Evolutionary conservation across 2,797 vertebrate genomes (phyloP).

Genomic region (Mus caroli): DNA sequence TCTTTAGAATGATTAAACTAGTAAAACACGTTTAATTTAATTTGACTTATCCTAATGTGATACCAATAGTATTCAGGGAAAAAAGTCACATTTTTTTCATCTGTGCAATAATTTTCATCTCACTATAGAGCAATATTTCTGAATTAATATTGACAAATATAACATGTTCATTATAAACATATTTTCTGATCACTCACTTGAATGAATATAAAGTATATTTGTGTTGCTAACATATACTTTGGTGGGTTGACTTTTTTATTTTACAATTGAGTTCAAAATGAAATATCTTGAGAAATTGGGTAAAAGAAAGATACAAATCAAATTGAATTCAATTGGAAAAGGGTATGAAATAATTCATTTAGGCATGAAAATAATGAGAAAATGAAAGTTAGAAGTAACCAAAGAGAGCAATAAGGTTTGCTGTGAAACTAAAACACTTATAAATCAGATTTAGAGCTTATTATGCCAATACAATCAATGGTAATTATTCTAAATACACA

Average conservation of each 20-base stretch:
- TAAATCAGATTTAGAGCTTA: constrained; percentile 12
- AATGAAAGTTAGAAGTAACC: constrained; percentile 2
- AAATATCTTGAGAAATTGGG: constrained; percentile 71
- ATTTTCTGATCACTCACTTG: constrained; percentile 23
- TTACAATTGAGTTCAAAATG: constrained; percentile 34
- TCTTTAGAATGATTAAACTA: background rate
- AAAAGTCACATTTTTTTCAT: background rate
- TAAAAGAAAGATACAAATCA: constrained; percentile 66
- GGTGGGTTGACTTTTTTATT: constrained; percentile 45
- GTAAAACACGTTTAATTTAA: background rate
- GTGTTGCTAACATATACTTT: constrained; percentile 50
- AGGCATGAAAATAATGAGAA: constrained; percentile 70
- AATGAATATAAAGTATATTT: constrained; percentile 39
- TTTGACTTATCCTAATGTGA: background rate
- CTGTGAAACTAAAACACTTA: constrained; percentile 20
- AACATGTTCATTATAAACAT: background rate
- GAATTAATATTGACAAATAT: background rate
- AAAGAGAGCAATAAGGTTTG: background rate
- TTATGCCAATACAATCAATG: background rate
- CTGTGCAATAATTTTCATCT: constrained; percentile 11
- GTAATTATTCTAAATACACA: constrained; percentile 11
- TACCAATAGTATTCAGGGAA: background rate
- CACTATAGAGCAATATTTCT: constrained; percentile 3
- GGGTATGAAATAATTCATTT: constrained; percentile 54
- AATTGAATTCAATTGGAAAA: constrained; percentile 54